Conservation (phyloP, 2,888 invertebrate genomes). For the Candidula unifasciata region DNA sequence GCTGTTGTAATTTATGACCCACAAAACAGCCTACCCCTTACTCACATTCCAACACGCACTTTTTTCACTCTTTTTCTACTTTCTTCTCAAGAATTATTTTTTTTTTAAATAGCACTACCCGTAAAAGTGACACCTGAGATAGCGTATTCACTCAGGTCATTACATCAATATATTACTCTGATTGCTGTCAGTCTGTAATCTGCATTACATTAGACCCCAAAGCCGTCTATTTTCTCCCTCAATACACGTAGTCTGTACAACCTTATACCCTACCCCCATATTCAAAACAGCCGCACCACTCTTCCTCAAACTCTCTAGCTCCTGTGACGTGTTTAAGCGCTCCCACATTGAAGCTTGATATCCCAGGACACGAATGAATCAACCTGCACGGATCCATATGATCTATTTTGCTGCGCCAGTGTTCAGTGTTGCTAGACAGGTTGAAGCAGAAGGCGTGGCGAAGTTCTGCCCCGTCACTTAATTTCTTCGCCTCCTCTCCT, state of each 20-base stretch:
- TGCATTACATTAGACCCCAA: too few species aligned
- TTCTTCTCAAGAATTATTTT: not conserved
- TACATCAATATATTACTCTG: too few species aligned
- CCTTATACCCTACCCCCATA: too few species aligned
- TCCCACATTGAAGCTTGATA: too few species aligned
- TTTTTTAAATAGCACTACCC: too few species aligned
- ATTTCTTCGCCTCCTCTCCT: not conserved
- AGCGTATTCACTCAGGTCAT: too few species aligned
- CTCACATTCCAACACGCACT: not conserved
- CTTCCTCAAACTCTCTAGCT: too few species aligned
- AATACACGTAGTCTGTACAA: too few species aligned
- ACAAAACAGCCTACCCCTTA: not conserved
- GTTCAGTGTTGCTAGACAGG: not conserved
- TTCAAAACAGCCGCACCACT: too few species aligned
- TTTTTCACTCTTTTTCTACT: not conserved
- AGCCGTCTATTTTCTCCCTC: too few species aligned
- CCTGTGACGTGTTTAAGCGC: too few species aligned
- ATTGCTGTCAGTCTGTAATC: too few species aligned
- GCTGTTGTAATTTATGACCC: not conserved
- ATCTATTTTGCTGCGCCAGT: not conserved
- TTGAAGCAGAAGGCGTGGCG: not conserved
- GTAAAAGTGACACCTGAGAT: not conserved
- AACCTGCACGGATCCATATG: constrained; percentile 2
- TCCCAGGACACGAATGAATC: not conserved
- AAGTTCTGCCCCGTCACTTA: not conserved